A percentile compares a stretch with the other conserved stretches of the same genome.
Evolutionary conservation across 2,113 vertebrate genomes (phyloP).

Genomic region (Pao palembangensis): DNA sequence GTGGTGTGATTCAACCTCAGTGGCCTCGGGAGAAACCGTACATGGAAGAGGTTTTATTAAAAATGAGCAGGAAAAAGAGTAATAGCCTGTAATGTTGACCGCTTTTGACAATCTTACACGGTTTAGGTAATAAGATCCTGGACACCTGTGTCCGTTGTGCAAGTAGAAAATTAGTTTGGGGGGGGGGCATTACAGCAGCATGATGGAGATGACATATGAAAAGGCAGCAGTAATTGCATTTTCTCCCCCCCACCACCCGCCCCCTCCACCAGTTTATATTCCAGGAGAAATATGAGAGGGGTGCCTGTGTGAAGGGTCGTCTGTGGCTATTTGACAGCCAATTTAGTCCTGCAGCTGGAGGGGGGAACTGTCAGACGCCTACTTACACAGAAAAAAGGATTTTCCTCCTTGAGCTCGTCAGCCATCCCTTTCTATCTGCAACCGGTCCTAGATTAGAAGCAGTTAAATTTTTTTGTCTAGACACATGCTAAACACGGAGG

Average conservation of each 20-base stretch:
- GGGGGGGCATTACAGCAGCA: constrained; percentile 50
- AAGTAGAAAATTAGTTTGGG: constrained; percentile 45
- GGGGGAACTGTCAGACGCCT: constrained; percentile 42
- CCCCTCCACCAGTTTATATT: constrained; percentile 37
- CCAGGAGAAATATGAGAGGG: constrained; percentile 52
- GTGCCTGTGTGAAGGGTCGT: constrained; percentile 37
- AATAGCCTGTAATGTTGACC: constrained; percentile 25
- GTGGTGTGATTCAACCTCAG: constrained; percentile 24
- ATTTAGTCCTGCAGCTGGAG: constrained; percentile 45
- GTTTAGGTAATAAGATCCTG: constrained; percentile 34
- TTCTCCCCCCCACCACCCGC: neutral
- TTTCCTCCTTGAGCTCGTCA: constrained; percentile 17
- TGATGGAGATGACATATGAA: constrained; percentile 50
- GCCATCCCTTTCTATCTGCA: constrained; percentile 13
- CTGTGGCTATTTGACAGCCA: constrained; percentile 59
- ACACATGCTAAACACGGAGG: too few species aligned
- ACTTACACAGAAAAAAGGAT: constrained; percentile 26
- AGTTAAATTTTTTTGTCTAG: neutral
- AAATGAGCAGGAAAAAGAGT: constrained; percentile 21
- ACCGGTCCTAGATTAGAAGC: constrained; percentile 15
- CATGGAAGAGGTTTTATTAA: constrained; percentile 34
- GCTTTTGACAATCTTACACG: constrained; percentile 26
- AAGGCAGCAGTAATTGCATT: constrained; percentile 54
- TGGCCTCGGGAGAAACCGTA: constrained; percentile 9
- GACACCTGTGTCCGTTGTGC: constrained; percentile 31